Percentiles rank a stretch among this genome's conserved stretches.
Evolutionary conservation across 2,113 vertebrate genomes (phyloP).

Genomic region (Hiodon alosoides): DNA sequence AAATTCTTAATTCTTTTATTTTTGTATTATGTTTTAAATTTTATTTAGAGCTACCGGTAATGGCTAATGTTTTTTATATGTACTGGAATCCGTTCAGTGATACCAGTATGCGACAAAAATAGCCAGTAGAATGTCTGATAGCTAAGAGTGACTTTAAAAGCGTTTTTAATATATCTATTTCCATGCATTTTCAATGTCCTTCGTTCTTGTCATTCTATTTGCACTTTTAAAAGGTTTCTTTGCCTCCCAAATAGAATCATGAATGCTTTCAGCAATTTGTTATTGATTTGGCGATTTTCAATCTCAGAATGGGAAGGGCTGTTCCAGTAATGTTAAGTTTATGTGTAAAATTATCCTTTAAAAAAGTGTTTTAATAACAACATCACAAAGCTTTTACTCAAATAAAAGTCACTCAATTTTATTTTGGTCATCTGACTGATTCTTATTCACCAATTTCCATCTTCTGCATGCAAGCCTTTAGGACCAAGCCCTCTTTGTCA

Average conservation of each 20-base stretch:
- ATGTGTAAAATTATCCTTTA: slow-evolving; percentile 71
- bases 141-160: slow-evolving; percentile 57
- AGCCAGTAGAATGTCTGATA: neutral
- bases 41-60: no score
- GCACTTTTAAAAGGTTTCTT: slow-evolving; percentile 48
- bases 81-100: slow-evolving; percentile 6
- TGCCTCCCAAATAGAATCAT: slow-evolving; percentile 73
- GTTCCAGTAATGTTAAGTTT: slow-evolving; percentile 71
- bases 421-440: no score
- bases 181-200: slow-evolving; percentile 71
- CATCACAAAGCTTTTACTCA: neutral
- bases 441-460: no score
- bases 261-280: slow-evolving; percentile 76
- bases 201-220: slow-evolving; percentile 67
- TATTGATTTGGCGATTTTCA: slow-evolving; percentile 69
- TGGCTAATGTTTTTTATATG: slow-evolving; percentile 1
- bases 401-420: no score
- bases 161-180: slow-evolving; percentile 70
- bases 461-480: no score
- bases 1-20: no score
- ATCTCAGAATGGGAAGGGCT: slow-evolving; percentile 68
- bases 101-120: slow-evolving; percentile 12
- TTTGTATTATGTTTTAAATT: no score
- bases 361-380: slow-evolving; percentile 56
- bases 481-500: no score